These are phyloP conservation scores for Zonitis immaculata DNA, from an alignment of 2,888 invertebrate species.

Conservation along the genomic window DNA sequence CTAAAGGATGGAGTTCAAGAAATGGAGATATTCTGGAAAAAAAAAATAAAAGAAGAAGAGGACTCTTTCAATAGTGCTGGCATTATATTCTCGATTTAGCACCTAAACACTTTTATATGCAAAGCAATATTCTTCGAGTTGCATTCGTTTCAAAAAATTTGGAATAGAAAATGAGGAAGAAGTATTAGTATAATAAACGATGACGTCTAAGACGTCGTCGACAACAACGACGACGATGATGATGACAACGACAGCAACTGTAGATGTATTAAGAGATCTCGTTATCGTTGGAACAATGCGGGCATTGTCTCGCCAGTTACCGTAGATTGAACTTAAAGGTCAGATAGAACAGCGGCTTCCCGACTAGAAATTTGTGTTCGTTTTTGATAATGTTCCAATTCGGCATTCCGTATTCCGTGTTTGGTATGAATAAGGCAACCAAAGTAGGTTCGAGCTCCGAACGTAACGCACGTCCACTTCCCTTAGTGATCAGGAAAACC, in stretches of 20 bases:
- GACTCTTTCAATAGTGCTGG: neutral
- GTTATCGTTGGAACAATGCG: slow-evolving; percentile 40
- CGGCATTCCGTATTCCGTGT: too few relatives aligned
- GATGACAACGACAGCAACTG: slow-evolving; percentile 15
- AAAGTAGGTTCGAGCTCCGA: too few relatives aligned
- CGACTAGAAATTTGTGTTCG: too few relatives aligned
- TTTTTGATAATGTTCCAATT: too few relatives aligned
- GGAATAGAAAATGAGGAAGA: neutral
- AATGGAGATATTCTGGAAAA: neutral
- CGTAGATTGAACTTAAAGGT: slow-evolving; percentile 32
- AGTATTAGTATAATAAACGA: too few relatives aligned
- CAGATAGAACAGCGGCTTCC: slow-evolving; percentile 19
- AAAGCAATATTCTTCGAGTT: neutral
- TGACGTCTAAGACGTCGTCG: neutral
- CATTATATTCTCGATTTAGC: neutral
- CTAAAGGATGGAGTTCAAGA: neutral
- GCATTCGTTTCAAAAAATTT: neutral
- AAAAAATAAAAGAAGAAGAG: neutral
- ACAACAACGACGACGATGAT: slow-evolving; percentile 18
- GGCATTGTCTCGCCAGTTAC: slow-evolving; percentile 37
- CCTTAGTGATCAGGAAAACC: too few relatives aligned
- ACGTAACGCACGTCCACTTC: too few relatives aligned
- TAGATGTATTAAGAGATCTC: slow-evolving; percentile 33
- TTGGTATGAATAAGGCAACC: too few relatives aligned
- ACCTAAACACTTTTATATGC: neutral